A percentile compares a stretch with the other conserved stretches of the same genome.
Conservation (phyloP, 2,797 vertebrate species). For the Apogon hyalosoma region DNA sequence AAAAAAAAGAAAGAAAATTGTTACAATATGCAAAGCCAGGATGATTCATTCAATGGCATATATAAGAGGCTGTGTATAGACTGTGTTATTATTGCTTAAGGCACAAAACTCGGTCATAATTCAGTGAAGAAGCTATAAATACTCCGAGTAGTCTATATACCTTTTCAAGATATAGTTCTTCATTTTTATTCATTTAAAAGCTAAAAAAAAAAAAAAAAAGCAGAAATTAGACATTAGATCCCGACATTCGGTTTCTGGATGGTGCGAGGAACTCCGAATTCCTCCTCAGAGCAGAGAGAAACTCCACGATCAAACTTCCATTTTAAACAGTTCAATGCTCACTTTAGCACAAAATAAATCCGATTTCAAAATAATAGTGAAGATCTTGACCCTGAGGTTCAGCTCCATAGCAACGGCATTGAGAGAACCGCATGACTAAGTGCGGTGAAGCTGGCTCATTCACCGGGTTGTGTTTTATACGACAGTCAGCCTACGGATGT, state of each 20-base stretch:
- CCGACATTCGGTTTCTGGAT: not conserved
- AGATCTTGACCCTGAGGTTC: conserved; percentile 38
- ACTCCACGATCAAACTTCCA: not conserved
- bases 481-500: conserved; percentile 23
- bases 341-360: conserved; percentile 8
- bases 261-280: not conserved
- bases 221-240: too few relatives aligned
- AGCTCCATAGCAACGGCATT: conserved; percentile 53
- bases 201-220: too few relatives aligned
- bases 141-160: too few relatives aligned
- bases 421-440: conserved; percentile 51
- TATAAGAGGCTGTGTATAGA: not conserved
- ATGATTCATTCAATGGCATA: conserved; percentile 14
- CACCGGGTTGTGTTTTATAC: conserved; percentile 21
- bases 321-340: not conserved
- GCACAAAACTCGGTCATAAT: too few relatives aligned
- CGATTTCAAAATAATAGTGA: conserved; percentile 23
- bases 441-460: conserved; percentile 25
- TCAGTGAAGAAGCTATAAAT: too few relatives aligned
- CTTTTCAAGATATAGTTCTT: too few relatives aligned
- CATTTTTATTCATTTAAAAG: too few relatives aligned
- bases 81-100: conserved; percentile 10
- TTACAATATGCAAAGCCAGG: conserved; percentile 4
- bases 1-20: too few relatives aligned
- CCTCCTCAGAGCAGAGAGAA: not conserved